A percentile compares a stretch with the other conserved stretches of the same genome.
Conservation (phyloP, 2,113 vertebrate genomes). For the Panthera leo region DNA sequence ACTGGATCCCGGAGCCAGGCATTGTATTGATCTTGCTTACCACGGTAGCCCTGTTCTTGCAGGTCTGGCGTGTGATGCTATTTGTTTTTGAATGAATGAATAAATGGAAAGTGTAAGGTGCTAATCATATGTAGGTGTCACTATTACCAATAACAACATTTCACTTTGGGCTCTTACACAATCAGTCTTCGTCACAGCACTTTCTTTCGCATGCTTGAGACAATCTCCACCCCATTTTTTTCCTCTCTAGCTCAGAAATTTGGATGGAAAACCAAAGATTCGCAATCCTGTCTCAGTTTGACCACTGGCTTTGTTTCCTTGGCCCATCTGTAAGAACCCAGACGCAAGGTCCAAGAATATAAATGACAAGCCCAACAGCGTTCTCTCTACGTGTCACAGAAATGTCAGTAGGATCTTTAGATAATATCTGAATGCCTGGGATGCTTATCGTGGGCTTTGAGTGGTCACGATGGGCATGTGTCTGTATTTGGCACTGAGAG, state of each 20-base stretch:
- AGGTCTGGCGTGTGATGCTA: background rate
- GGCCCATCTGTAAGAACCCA: background rate
- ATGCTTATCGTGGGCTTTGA: background rate
- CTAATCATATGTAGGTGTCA: background rate
- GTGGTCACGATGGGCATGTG: accelerated
- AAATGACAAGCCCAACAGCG: background rate
- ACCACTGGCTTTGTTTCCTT: background rate
- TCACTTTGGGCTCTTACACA: background rate
- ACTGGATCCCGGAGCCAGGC: background rate
- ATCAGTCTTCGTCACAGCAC: background rate
- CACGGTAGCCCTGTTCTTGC: background rate
- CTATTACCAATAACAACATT: background rate
- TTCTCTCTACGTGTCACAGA: background rate
- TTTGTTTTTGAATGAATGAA: background rate
- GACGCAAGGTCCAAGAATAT: background rate
- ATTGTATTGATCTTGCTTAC: background rate
- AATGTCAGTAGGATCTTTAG: background rate
- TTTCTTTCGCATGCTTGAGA: background rate
- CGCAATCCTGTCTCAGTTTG: background rate
- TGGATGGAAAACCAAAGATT: background rate
- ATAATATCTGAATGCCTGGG: background rate
- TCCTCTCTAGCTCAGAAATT: background rate
- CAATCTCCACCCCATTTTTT: background rate
- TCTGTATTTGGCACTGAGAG: background rate
- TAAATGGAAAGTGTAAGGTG: background rate